Percentiles rank a stretch among this genome's conserved stretches.
Evolutionary conservation across 2,113 vertebrate species (phyloP).

Genomic region (Verasper variegatus): DNA sequence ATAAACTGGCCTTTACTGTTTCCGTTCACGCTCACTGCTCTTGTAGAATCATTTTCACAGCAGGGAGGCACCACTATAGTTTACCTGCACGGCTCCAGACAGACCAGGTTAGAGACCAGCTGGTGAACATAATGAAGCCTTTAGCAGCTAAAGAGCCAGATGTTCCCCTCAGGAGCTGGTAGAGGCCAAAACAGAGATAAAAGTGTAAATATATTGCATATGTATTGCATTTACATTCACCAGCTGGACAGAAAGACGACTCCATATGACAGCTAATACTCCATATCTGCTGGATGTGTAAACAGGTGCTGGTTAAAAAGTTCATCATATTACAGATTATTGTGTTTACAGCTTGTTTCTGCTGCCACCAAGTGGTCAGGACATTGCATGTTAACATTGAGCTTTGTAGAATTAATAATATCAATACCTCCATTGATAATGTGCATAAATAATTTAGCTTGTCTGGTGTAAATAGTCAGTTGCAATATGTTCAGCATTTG

Average conservation of each 20-base stretch:
- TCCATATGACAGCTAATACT: too few relatives aligned
- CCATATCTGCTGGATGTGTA: too few relatives aligned
- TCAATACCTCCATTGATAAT: neutral
- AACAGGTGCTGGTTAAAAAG: too few relatives aligned
- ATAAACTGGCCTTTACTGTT: neutral
- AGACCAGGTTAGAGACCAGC: neutral
- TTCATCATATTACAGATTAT: too few relatives aligned
- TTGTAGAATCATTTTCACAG: neutral
- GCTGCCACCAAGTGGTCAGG: too few relatives aligned
- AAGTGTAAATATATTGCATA: too few relatives aligned
- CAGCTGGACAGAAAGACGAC: too few relatives aligned
- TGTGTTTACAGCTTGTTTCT: too few relatives aligned
- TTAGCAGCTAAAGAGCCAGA: neutral
- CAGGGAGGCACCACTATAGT: neutral
- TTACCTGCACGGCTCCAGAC: neutral
- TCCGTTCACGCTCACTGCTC: neutral
- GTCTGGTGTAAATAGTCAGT: neutral
- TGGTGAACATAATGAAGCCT: neutral
- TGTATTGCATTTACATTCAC: too few relatives aligned
- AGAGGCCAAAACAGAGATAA: slow-evolving; percentile 1
- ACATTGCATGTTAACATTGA: too few relatives aligned
- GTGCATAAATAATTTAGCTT: neutral
- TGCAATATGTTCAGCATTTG: neutral
- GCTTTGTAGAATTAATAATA: too few relatives aligned
- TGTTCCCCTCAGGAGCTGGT: neutral